A percentile compares a stretch with the other conserved stretches of the same genome.
phyloP scores from a whole-genome alignment of 1,140 invertebrate species.

The Melitaea cinxia region DNA sequence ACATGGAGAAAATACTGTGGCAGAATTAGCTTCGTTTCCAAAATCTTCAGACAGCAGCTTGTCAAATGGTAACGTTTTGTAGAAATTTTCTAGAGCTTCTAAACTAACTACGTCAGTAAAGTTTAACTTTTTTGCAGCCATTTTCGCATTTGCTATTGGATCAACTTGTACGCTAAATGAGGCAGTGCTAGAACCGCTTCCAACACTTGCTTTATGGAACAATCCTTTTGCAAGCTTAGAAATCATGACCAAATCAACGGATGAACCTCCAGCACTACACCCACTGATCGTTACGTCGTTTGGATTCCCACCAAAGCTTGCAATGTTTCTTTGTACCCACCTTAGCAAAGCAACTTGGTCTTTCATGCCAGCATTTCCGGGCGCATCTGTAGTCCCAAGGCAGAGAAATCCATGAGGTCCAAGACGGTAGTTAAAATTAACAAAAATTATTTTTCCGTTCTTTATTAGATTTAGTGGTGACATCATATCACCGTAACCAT shows the following conservation, averaged over 20 bases:
- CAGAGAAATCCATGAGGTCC: conserved; percentile 8
- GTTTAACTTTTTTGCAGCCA: not conserved
- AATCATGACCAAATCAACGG: conserved; percentile 57
- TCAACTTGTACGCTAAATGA: conserved; percentile 3
- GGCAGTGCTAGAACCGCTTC: conserved; percentile 46
- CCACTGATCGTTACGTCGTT: conserved; percentile 57
- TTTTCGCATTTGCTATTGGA: conserved; percentile 7
- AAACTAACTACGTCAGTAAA: not conserved
- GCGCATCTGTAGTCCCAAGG: conserved; percentile 52
- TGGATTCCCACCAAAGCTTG: conserved; percentile 57
- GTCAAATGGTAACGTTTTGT: not conserved
- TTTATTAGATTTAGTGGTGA: not conserved
- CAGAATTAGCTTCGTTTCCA: conserved; percentile 14
- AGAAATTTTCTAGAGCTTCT: conserved; percentile 5
- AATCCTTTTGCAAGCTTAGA: conserved; percentile 50
- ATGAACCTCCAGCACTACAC: conserved; percentile 51
- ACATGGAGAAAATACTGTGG: conserved; percentile 46
- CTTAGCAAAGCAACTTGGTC: conserved; percentile 54
- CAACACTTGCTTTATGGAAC: conserved; percentile 54
- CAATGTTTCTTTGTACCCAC: conserved; percentile 62
- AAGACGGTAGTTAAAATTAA: conserved; percentile 13
- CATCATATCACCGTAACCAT: conserved; percentile 28
- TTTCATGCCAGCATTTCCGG: conserved; percentile 64
- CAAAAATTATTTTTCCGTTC: conserved; percentile 1
- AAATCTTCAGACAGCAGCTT: not conserved